These are phyloP conservation scores for Rotaria socialis DNA, from an alignment of 2,888 invertebrate species.

Conservation along the genomic window DNA sequence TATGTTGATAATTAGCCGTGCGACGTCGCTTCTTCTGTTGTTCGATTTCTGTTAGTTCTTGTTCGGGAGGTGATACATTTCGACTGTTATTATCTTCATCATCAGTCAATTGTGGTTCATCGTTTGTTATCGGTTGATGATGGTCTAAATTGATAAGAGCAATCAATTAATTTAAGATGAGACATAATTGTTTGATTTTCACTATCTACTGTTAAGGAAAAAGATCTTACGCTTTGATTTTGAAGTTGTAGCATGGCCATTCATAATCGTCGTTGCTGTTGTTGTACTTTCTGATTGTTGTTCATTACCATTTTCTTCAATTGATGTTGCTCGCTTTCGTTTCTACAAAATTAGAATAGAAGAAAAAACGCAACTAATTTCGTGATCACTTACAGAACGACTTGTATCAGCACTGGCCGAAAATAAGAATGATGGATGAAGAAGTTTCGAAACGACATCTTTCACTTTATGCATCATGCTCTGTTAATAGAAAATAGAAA, in stretches of 20 bases:
- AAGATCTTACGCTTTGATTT: background rate
- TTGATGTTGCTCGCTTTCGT: background rate
- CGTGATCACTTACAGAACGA: background rate
- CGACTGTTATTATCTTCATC: background rate
- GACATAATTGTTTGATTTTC: too few relatives aligned
- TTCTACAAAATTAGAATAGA: background rate
- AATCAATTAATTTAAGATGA: background rate
- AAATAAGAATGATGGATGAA: conserved; percentile 33
- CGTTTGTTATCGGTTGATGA: background rate
- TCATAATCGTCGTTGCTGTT: background rate
- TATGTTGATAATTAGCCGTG: conserved; percentile 13
- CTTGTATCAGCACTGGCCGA: background rate
- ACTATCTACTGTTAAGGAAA: background rate
- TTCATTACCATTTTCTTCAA: background rate
- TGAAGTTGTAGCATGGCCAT: background rate
- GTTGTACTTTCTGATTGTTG: background rate
- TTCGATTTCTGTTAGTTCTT: background rate
- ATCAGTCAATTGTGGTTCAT: conserved; percentile 8
- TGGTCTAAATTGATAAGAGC: background rate
- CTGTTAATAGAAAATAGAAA: background rate
- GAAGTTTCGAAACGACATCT: conserved; percentile 32
- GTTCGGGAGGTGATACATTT: background rate
- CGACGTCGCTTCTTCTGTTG: conserved; percentile 19
- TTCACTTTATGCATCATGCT: conserved; percentile 30
- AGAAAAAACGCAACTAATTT: background rate